Evolutionary conservation across 2,113 vertebrate species (phyloP).

Genomic region (Tretioscincus oriximinensis): DNA sequence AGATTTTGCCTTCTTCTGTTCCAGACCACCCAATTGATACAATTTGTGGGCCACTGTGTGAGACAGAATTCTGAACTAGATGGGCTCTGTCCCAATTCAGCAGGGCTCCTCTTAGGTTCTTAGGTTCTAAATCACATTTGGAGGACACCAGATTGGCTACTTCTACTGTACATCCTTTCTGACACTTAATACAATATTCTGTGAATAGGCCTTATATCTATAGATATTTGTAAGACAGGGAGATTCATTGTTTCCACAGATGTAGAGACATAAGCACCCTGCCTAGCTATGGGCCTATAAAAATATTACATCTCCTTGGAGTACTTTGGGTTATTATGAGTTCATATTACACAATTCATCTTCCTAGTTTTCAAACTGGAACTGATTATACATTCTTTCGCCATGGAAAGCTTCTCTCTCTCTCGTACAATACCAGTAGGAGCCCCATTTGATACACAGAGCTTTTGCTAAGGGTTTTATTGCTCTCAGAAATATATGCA

Average conservation of each 20-base stretch:
- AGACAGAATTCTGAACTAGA: too few species aligned
- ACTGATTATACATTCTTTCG: constrained; percentile 18
- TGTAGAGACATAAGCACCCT: constrained; percentile 4
- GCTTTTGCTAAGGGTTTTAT: neutral
- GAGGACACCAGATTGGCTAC: neutral
- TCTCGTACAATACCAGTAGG: neutral
- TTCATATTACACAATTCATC: constrained; percentile 16
- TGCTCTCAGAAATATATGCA: constrained; percentile 21
- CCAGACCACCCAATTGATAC: too few species aligned
- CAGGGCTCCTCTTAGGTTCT: too few species aligned
- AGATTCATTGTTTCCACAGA: neutral
- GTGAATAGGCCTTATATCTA: neutral
- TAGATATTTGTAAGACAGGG: neutral
- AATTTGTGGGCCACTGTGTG: too few species aligned
- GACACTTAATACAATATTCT: neutral
- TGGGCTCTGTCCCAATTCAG: too few species aligned
- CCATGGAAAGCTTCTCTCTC: constrained; percentile 12
- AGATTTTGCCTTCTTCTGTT: neutral
- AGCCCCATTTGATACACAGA: constrained; percentile 21
- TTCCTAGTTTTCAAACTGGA: constrained; percentile 30
- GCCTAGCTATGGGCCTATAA: constrained; percentile 8
- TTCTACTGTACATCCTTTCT: neutral
- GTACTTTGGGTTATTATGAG: constrained; percentile 9
- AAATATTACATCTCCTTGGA: neutral
- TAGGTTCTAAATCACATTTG: neutral